Percentiles rank a stretch among this genome's conserved stretches.
Conservation (phyloP, 2,888 invertebrate species). For the Trissonchulus sp. region DNA sequence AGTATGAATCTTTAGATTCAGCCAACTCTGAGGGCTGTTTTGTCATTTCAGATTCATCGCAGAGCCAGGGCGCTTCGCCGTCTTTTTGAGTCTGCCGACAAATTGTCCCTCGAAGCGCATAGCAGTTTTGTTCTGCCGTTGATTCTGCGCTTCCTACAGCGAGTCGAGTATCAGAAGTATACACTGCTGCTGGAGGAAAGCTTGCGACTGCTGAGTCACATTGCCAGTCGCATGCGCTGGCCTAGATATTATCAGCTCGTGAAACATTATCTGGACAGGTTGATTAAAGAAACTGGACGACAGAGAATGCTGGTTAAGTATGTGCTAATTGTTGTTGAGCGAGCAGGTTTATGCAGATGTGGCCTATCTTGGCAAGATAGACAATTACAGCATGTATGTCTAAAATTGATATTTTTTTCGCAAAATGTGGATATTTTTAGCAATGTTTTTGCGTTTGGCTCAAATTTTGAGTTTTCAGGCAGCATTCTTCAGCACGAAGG, state of each 20-base stretch:
- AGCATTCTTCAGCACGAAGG: no score
- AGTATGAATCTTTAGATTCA: no score
- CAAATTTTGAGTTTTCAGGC: no score
- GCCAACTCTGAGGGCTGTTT: no score
- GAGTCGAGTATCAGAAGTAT: constrained; percentile 68
- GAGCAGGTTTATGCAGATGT: no score
- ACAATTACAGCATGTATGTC: no score
- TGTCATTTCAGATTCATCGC: constrained; percentile 66
- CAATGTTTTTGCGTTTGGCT: no score
- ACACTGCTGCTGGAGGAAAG: constrained; percentile 62
- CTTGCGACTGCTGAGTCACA: constrained; percentile 63
- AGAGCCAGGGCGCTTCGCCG: constrained; percentile 74
- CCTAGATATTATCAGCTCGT: constrained; percentile 75
- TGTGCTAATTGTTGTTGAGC: no score
- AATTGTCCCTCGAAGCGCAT: constrained; percentile 25
- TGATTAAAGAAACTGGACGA: constrained; percentile 65
- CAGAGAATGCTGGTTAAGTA: constrained; percentile 63
- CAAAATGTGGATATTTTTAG: no score
- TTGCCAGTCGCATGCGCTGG: constrained; percentile 77
- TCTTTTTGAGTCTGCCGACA: constrained; percentile 48
- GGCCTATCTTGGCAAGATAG: no score
- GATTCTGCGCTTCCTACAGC: constrained; percentile 70
- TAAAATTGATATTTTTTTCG: no score
- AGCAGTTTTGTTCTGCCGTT: constrained; percentile 65
- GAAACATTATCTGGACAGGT: constrained; percentile 69